Base-by-base conservation (phyloP, 1,140 invertebrate species). In the Drosophila ercepeae region DNA sequence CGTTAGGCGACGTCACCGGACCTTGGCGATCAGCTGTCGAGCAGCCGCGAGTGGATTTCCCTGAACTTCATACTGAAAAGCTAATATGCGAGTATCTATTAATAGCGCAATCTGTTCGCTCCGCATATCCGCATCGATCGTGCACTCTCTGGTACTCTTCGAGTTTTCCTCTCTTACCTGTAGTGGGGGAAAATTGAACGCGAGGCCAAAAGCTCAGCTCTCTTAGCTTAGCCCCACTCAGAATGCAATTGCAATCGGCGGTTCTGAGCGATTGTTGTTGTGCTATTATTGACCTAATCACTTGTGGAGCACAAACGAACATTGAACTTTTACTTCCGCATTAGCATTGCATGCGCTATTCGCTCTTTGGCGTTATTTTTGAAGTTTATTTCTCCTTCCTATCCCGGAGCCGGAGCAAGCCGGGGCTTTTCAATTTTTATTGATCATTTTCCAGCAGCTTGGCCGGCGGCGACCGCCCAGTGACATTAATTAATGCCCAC, bases 281-380 rank as follows among this genome's bases (percentile, higher is more conserved):
- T 90, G 77, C 76, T 89, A 83, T 83, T 91, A 89, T 91, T 91
- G 89, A 91, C 89, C 89, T 91, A 91, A 91, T 91, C 89, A 91
- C 89, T 91, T 91, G 89, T 91, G 89, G 89, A 91, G 89, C 89
- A 91, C 69, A 89, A 89, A 91, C 84, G 89, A 91, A 79, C 89
- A 89, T 91, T 91, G 89, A 91, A 91, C 89, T 91, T 91, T 91
- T 91, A 91, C 89, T 91, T 91, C 89, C 89, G 89, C 89, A 91
- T 91, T 4, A 42, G 78, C 81, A 74, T 50, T 69, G 64, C 46
- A 63, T 18, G 29, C 46, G 25, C 41, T 44, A 58, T 34, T 61
- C 34, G 48, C 39, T 51, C 21, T 70, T 52, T 39, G 7, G 34
- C 29, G 21, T 19, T 59, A 42, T 57, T 76, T 75, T 42, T 52